Evolutionary conservation across 2,113 vertebrate species (phyloP).

Genomic region (Felis chaus): DNA sequence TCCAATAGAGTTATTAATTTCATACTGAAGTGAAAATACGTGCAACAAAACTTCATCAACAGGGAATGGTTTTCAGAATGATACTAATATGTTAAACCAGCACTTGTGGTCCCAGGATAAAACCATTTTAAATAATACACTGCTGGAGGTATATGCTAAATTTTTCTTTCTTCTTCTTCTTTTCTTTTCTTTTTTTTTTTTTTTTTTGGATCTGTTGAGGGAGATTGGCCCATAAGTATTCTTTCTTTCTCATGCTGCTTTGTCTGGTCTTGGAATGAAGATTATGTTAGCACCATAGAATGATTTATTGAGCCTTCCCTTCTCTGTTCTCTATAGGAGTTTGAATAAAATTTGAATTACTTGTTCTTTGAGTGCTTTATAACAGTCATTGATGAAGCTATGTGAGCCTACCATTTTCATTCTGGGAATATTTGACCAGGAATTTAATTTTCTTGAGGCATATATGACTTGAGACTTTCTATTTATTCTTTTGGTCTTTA

Average conservation of each 20-base stretch:
- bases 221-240: neutral
- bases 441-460: neutral
- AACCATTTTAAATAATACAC: neutral
- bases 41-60: neutral
- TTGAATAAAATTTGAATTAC: constrained; percentile 15
- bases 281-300: neutral
- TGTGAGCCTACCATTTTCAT: neutral
- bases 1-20: neutral
- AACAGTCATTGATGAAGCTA: neutral
- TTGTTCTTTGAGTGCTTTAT: neutral
- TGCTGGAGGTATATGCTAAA: neutral
- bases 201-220: neutral
- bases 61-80: neutral
- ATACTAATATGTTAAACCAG: fast-evolving
- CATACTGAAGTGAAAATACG: neutral
- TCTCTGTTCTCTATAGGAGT: neutral
- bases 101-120: neutral
- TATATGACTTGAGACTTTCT: neutral
- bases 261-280: neutral
- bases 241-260: neutral
- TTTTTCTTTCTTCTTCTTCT: neutral
- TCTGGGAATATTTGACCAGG: neutral
- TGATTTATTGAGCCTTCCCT: neutral
- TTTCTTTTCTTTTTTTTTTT: neutral
- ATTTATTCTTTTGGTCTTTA: neutral